phyloP scores from a whole-genome alignment of 53 echinoderm and acorn worm species.

The Luidia sarsii region DNA sequence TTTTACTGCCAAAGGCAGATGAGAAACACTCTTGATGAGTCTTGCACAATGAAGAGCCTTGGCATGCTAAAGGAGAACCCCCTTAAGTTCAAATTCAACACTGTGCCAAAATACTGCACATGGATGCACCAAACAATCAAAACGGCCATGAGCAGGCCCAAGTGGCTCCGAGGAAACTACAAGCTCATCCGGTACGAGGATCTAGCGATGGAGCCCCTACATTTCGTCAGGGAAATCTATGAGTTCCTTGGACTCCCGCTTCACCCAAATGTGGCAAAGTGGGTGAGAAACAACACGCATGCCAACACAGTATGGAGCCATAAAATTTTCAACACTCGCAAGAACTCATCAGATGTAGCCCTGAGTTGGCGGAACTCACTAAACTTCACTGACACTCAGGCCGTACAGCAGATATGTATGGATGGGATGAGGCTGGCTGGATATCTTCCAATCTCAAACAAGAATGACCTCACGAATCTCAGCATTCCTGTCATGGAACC shows the following conservation, averaged over 20 bases:
- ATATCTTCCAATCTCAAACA: constrained; percentile 48
- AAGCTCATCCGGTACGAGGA: constrained; percentile 92
- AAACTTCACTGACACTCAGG: constrained; percentile 59
- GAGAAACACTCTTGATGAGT: neutral
- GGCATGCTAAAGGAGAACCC: constrained; percentile 24
- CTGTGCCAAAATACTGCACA: constrained; percentile 70
- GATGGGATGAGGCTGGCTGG: constrained; percentile 79
- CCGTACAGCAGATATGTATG: constrained; percentile 67
- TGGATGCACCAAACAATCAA: constrained; percentile 83
- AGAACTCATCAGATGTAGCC: constrained; percentile 79
- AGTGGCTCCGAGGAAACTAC: constrained; percentile 75
- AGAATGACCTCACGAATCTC: constrained; percentile 44
- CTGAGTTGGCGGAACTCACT: constrained; percentile 68
- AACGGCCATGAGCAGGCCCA: constrained; percentile 58
- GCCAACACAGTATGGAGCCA: constrained; percentile 35
- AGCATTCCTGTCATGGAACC: constrained; percentile 47
- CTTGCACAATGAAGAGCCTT: constrained; percentile 28
- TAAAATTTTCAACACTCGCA: constrained; percentile 75
- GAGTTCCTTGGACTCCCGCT: constrained; percentile 68
- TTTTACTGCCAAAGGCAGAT: constrained; percentile 53
- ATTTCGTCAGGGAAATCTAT: constrained; percentile 72
- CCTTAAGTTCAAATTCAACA: constrained; percentile 24
- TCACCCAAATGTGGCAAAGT: constrained; percentile 48
- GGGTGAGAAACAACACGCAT: constrained; percentile 78
- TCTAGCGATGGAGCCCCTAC: constrained; percentile 71